Evolutionary conservation across 2,888 invertebrate species (phyloP).

Genomic region (Netelia virgata): DNA sequence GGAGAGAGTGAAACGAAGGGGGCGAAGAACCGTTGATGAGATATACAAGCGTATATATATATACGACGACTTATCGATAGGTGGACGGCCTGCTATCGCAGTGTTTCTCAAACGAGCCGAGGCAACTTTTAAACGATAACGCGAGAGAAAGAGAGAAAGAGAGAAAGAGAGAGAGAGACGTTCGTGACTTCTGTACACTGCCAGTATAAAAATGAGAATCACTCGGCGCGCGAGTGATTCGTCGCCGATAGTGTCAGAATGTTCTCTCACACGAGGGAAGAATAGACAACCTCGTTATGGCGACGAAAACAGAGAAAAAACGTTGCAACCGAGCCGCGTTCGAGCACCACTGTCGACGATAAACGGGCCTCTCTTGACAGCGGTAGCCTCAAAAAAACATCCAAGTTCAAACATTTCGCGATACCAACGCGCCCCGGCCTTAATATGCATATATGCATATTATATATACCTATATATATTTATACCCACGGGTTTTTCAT

Average conservation of each 20-base stretch:
- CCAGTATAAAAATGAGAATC: background rate
- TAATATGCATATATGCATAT: background rate
- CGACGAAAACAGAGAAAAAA: background rate
- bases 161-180: background rate
- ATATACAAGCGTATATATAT: conserved; percentile 30
- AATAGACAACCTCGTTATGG: background rate
- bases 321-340: background rate
- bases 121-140: conserved; percentile 11
- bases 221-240: background rate
- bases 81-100: conserved; percentile 82
- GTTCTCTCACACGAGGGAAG: background rate
- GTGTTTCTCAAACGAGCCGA: conserved; percentile 74
- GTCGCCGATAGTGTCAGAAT: background rate
- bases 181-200: background rate
- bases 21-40: conserved; percentile 38
- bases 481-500: background rate
- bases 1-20: conserved; percentile 10
- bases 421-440: conserved; percentile 12
- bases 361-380: conserved; percentile 33
- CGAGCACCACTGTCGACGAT: conserved; percentile 51
- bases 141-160: background rate
- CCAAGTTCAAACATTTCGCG: conserved; percentile 58
- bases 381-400: conserved; percentile 41
- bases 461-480: background rate
- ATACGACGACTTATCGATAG: conserved; percentile 77